These are phyloP conservation scores for Blennius ocellaris DNA, from an alignment of 2,113 vertebrate species.

Conservation along the genomic window DNA sequence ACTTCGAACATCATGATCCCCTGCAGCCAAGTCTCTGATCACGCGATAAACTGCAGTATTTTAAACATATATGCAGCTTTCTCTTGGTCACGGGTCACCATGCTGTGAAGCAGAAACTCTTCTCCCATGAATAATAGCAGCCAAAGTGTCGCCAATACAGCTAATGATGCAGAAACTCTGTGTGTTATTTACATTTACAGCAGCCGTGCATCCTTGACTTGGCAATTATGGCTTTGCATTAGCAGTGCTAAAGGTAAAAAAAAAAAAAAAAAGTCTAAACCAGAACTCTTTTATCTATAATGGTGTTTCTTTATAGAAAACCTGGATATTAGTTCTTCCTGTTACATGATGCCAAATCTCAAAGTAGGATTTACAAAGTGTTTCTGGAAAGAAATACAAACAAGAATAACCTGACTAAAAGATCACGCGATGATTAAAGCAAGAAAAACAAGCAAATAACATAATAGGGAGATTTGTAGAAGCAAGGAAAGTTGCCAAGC, in stretches of 20 bases:
- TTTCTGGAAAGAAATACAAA: slow-evolving; percentile 5
- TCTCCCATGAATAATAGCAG: neutral
- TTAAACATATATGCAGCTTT: too few species aligned
- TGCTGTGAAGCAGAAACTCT: neutral
- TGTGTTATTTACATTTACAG: neutral
- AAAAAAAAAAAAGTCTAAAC: neutral
- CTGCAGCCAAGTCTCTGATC: too few species aligned
- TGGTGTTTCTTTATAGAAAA: neutral
- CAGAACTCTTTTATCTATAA: neutral
- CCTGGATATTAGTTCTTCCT: neutral
- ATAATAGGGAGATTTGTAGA: neutral
- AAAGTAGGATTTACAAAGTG: slow-evolving; percentile 17
- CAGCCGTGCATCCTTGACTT: neutral
- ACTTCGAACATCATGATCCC: too few species aligned
- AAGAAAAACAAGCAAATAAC: slow-evolving; percentile 5
- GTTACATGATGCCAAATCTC: slow-evolving; percentile 13
- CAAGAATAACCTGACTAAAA: slow-evolving; percentile 8
- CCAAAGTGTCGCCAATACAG: neutral
- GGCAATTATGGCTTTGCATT: neutral
- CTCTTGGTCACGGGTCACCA: too few species aligned
- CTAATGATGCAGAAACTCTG: slow-evolving; percentile 5
- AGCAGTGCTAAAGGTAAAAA: neutral
- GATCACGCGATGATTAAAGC: slow-evolving; percentile 6
- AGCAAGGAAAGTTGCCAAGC: neutral
- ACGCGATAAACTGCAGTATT: too few species aligned